These are phyloP conservation scores for Globodera rostochiensis DNA, from an alignment of 1,140 invertebrate species.

Conservation along the genomic window DNA sequence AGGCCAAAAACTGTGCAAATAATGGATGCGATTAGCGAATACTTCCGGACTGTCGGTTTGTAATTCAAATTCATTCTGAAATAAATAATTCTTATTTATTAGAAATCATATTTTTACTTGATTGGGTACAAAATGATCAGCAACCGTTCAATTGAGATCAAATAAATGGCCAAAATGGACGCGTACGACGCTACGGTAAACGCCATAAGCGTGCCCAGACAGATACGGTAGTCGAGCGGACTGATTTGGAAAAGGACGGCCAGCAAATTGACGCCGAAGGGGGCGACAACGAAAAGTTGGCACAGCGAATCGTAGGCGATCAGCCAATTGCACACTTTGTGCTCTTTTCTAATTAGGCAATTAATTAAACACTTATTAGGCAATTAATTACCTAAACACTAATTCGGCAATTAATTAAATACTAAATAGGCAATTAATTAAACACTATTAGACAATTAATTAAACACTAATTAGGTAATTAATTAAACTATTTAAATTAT, in stretches of 20 bases:
- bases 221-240: slow-evolving; percentile 16
- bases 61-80: slow-evolving; percentile 13
- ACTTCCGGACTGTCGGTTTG: neutral
- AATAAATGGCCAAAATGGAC: slow-evolving; percentile 24
- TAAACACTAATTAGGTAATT: too few relatives aligned
- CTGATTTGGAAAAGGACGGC: neutral
- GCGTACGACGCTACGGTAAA: slow-evolving; percentile 12
- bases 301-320: slow-evolving; percentile 20
- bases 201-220: slow-evolving; percentile 9
- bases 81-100: neutral
- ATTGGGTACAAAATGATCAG: slow-evolving; percentile 21
- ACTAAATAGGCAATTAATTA: too few relatives aligned
- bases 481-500: neutral
- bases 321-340: slow-evolving; percentile 24
- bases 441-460: neutral
- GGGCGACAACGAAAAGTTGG: slow-evolving; percentile 3
- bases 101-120: neutral
- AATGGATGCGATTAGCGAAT: neutral
- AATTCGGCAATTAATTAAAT: neutral
- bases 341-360: neutral
- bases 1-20: slow-evolving; percentile 9
- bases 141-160: slow-evolving; percentile 16
- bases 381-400: neutral
- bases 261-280: slow-evolving; percentile 10
- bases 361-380: neutral